phyloP scores from a whole-genome alignment of 2,888 invertebrate genomes.

The Dicranocentrus wangi region DNA sequence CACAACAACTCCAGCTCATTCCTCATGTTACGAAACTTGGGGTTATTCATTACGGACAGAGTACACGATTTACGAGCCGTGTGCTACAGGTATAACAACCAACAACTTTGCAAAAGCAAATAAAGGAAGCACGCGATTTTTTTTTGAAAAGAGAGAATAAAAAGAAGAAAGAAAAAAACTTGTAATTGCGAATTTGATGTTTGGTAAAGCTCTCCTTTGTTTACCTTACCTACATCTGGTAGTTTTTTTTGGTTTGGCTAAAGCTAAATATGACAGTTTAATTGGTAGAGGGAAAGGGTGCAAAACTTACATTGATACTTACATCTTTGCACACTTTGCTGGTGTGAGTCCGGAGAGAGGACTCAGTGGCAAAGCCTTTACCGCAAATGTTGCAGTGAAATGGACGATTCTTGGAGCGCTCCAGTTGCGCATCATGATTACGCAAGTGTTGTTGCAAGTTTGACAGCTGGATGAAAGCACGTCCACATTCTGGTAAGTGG shows the following conservation, averaged over 20 bases:
- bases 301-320: conserved; percentile 3
- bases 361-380: conserved; percentile 96
- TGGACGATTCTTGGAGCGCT: conserved; percentile 93
- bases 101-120: background rate
- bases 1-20: conserved; percentile 61
- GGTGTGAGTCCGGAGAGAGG: conserved; percentile 94
- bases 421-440: conserved; percentile 96
- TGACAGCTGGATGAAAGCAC: conserved; percentile 96
- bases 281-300: background rate
- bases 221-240: background rate
- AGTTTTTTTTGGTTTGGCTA: no score
- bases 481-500: conserved; percentile 94
- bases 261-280: no score
- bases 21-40: conserved; percentile 50
- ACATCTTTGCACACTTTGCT: conserved; percentile 84
- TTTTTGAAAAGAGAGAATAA: background rate
- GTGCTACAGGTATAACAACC: conserved; percentile 39
- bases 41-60: no score
- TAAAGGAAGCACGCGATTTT: background rate
- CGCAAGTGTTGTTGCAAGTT: conserved; percentile 96
- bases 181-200: background rate
- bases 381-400: conserved; percentile 98
- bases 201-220: background rate
- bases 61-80: no score
- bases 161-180: background rate